phyloP scores from a whole-genome alignment of 1,140 invertebrate species.

The Tyrophagus putrescentiae region DNA sequence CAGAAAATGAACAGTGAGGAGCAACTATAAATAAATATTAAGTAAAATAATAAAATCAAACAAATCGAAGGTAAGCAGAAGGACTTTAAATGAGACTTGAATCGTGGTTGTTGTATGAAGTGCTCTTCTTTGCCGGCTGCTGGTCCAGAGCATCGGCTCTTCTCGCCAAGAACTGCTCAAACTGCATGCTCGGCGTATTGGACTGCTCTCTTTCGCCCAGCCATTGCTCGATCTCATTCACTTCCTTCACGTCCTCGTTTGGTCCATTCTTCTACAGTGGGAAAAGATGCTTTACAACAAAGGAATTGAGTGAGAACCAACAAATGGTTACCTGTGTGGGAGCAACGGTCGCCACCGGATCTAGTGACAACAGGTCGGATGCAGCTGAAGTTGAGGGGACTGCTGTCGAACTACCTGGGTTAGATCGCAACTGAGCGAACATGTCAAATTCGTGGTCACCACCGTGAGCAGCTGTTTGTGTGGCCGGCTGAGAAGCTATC shows the following conservation, averaged over 20 bases:
- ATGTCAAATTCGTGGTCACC: constrained; percentile 62
- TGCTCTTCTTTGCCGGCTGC: constrained; percentile 17
- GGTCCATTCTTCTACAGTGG: constrained; percentile 11
- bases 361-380: background rate
- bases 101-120: background rate
- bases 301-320: background rate
- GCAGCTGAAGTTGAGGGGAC: constrained; percentile 38
- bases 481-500: constrained; percentile 18
- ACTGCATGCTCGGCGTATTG: constrained; percentile 42
- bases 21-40: background rate
- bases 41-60: background rate
- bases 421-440: constrained; percentile 71
- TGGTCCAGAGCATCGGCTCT: constrained; percentile 53
- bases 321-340: constrained; percentile 11
- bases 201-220: constrained; percentile 35
- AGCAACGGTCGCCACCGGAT: background rate
- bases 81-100: constrained; percentile 11
- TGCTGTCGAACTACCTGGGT: constrained; percentile 52
- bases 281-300: background rate
- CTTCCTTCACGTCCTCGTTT: constrained; percentile 56
- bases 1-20: background rate
- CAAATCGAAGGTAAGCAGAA: background rate
- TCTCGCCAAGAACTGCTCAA: constrained; percentile 77
- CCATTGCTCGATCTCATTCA: constrained; percentile 88
- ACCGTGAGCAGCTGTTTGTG: constrained; percentile 24